Conservation (phyloP, 2,888 invertebrate genomes). For the Macrosiphum euphorbiae region DNA sequence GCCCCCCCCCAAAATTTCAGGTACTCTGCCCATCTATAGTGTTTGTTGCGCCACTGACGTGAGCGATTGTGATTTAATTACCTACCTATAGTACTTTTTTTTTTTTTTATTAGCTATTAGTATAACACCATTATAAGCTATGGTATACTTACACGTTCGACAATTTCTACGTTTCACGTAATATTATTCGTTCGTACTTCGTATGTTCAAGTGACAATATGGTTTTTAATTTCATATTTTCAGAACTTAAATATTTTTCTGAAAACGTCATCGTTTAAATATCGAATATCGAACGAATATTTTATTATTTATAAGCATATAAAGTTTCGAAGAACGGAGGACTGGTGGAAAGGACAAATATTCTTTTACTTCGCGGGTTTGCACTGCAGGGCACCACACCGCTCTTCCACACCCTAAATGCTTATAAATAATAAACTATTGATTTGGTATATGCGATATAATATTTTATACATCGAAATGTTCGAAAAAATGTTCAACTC, state of each 20-base stretch:
- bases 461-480: neutral
- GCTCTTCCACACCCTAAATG: neutral
- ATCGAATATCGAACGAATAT: neutral
- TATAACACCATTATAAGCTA: too few relatives aligned
- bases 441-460: neutral
- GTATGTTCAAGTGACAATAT: neutral
- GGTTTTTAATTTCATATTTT: neutral
- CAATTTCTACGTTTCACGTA: neutral
- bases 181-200: neutral
- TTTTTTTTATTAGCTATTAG: too few relatives aligned
- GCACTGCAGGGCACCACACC: neutral
- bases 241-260: neutral
- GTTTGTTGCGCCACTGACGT: too few relatives aligned
- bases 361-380: neutral
- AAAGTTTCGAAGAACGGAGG: neutral
- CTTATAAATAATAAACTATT: conserved; percentile 8
- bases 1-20: too few relatives aligned
- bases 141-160: neutral
- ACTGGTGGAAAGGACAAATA: neutral
- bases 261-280: neutral
- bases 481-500: neutral
- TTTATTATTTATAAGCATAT: conserved; percentile 12
- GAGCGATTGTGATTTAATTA: neutral
- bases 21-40: too few relatives aligned
- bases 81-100: too few relatives aligned